phyloP scores from a whole-genome alignment of 2,888 invertebrate species.

The Cantharis flavilabris region DNA sequence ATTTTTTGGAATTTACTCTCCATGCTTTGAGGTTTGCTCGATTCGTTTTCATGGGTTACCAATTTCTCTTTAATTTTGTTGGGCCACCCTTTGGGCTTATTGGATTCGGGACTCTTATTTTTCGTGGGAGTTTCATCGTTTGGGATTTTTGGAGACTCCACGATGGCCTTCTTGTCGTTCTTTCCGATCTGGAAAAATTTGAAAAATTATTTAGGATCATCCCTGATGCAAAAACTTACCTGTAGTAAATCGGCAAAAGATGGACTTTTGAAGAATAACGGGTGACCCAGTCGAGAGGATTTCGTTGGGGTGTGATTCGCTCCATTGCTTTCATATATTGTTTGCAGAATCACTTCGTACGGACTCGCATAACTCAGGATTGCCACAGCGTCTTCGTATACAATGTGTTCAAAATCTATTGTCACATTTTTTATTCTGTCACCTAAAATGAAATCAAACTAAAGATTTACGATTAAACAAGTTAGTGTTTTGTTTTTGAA shows the following conservation, averaged over 20 bases:
- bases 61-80: slow-evolving; percentile 38
- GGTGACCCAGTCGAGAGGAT: slow-evolving; percentile 66
- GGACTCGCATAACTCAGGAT: slow-evolving; percentile 91
- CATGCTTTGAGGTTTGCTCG: slow-evolving; percentile 56
- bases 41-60: slow-evolving; percentile 53
- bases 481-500: no score
- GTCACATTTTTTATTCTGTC: slow-evolving; percentile 86
- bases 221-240: slow-evolving; percentile 50
- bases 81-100: slow-evolving; percentile 48
- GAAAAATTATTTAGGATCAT: slow-evolving; percentile 5
- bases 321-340: slow-evolving; percentile 61
- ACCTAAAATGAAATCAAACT: slow-evolving; percentile 60
- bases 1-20: slow-evolving; percentile 67
- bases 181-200: slow-evolving; percentile 7
- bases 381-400: slow-evolving; percentile 87
- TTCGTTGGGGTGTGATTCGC: slow-evolving; percentile 19
- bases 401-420: slow-evolving; percentile 86
- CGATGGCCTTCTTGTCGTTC: neutral
- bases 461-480: no score
- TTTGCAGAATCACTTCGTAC: slow-evolving; percentile 81
- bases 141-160: slow-evolving; percentile 24
- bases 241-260: slow-evolving; percentile 77
- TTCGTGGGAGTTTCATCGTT: slow-evolving; percentile 35
- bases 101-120: slow-evolving; percentile 41
- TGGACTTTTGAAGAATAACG: slow-evolving; percentile 73